Base-by-base conservation (phyloP, 37 sponge, comb jelly and placozoan species). In the Hexactinellida sp. region DNA sequence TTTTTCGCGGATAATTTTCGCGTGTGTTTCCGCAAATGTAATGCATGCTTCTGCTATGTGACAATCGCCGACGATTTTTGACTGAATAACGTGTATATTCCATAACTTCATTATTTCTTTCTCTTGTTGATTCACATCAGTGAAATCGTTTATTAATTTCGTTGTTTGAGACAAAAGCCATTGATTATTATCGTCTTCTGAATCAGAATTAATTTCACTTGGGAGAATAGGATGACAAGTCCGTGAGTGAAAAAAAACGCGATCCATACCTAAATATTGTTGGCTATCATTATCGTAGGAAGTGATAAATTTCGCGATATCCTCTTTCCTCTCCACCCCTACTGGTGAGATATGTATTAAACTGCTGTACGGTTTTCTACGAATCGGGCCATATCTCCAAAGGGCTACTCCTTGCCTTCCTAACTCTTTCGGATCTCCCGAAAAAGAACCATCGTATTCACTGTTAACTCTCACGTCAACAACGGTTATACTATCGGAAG, bases 101-200 rank as follows among this genome's bases (percentile, higher is more conserved):
- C 95, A 94, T 0, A 92, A 54, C 47, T 92, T 94, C 95, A 94
- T 92, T 36, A 94, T 35, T 30, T 89, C 86, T 38, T 92, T 94
- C 38, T 94, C 95, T 23, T 90, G 89, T 47, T 82, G 30, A 54
- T 90, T 94, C 84, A 94, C 91, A 86, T 94, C 95, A 37, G 89
- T 92, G 47, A 94, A 94, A 55, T 94, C 95, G 85, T 94, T 91
- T 25, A 94, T 82, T 92, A 94, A 24, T 28, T 85, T 37, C 21
- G 3, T 83, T 38, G 37, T 55, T 21, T 41, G 54, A 16, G 41
- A 85, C 82, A 85, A 13, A 24, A 55, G 23, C 54, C 47, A 51
- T 76, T 36, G 19, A 85, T 37, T 82, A 13, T 84, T 51, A 13
- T 94, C 94, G 9, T 84, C 90, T 34, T 91, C 92, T 83, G 92